Conservation (phyloP, 2,888 invertebrate genomes). For the Himalopsyche tibetana region DNA sequence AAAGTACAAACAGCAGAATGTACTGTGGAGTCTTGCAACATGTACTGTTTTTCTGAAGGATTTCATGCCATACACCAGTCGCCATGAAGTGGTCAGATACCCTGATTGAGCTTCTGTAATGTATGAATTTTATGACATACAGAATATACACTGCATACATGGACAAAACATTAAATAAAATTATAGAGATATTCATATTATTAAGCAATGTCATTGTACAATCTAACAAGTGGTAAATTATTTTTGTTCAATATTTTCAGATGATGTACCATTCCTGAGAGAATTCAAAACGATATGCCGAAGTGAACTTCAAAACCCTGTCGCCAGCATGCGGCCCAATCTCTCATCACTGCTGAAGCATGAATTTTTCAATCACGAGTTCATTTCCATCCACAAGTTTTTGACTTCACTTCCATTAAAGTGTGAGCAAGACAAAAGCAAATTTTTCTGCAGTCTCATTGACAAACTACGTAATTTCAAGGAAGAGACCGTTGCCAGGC, state of each 20-base stretch:
- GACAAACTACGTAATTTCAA: constrained; percentile 84
- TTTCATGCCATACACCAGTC: too few species aligned
- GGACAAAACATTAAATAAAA: too few species aligned
- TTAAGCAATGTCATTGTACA: neutral
- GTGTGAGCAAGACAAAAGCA: constrained; percentile 83
- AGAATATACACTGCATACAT: too few species aligned
- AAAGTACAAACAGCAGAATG: too few species aligned
- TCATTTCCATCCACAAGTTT: constrained; percentile 89
- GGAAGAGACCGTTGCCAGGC: constrained; percentile 88
- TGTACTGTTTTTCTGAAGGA: too few species aligned
- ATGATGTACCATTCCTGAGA: constrained; percentile 82
- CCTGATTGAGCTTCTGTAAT: too few species aligned
- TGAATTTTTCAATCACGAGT: constrained; percentile 90
- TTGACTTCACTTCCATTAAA: constrained; percentile 89
- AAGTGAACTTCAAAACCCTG: constrained; percentile 81
- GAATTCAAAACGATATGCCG: constrained; percentile 85
- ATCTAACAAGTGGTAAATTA: neutral
- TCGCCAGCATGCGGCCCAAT: constrained; percentile 81
- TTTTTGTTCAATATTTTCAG: constrained; percentile 70
- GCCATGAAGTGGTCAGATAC: too few species aligned
- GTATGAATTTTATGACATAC: too few species aligned
- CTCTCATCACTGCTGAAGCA: constrained; percentile 82
- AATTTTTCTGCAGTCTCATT: constrained; percentile 86
- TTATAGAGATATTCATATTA: neutral
- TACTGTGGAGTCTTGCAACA: too few species aligned